These are phyloP conservation scores for Toxotes lorentzi DNA, from an alignment of 2,797 vertebrate genomes.

Conservation along the genomic window DNA sequence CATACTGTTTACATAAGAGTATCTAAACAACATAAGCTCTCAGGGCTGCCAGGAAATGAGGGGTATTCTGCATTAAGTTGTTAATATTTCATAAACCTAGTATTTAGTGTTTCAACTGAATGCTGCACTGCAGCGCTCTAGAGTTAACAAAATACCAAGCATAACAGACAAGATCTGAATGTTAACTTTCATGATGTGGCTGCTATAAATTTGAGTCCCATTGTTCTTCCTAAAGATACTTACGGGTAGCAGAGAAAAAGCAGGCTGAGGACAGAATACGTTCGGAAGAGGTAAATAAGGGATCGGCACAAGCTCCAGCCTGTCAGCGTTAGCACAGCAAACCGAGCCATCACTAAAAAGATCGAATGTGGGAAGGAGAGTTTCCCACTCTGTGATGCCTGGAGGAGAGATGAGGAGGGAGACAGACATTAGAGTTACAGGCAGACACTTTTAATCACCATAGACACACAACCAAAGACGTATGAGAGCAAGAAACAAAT, in stretches of 20 bases:
- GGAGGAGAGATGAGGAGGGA: slow-evolving; percentile 25
- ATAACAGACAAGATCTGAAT: slow-evolving; percentile 8
- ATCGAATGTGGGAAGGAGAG: slow-evolving; percentile 95
- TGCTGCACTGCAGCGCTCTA: not conserved
- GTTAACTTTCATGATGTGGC: not conserved
- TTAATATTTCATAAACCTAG: slow-evolving; percentile 32
- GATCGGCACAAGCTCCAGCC: slow-evolving; percentile 97
- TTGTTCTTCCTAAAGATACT: slow-evolving; percentile 76
- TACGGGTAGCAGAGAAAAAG: slow-evolving; percentile 99
- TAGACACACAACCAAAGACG: not conserved
- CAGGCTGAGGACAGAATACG: slow-evolving; percentile 96
- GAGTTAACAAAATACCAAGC: not conserved
- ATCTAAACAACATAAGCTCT: not conserved
- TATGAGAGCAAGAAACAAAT: not conserved
- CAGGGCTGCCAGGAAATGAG: not conserved
- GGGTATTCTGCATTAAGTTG: not conserved
- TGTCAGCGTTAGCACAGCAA: slow-evolving; percentile 94
- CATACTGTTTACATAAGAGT: not conserved
- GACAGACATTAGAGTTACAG: not conserved
- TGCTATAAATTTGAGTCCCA: not conserved
- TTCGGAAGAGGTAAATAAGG: slow-evolving; percentile 96
- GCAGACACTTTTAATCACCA: not conserved
- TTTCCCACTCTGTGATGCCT: slow-evolving; percentile 96
- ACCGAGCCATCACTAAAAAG: slow-evolving; percentile 94
- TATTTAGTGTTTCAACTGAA: not conserved